These are phyloP conservation scores for Diplolepis rosae DNA, from an alignment of 2,888 invertebrate genomes.

Conservation along the genomic window DNA sequence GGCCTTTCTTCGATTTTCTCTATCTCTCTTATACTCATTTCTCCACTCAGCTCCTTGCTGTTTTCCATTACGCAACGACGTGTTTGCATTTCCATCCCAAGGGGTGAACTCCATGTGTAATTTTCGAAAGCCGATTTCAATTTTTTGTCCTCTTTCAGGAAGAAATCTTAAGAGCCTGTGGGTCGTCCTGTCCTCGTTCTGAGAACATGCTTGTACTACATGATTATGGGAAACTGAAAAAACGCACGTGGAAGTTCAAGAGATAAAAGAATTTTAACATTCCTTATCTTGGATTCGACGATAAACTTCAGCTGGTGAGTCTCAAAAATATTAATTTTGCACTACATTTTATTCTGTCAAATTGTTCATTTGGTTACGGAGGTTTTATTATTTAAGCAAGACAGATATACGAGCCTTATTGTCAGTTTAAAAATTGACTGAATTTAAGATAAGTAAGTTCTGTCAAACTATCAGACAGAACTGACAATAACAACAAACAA, in stretches of 20 bases:
- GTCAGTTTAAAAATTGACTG: no score
- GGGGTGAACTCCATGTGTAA: slow-evolving; percentile 62
- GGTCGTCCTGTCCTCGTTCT: slow-evolving; percentile 32
- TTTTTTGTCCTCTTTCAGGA: slow-evolving; percentile 66
- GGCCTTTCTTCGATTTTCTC: slow-evolving; percentile 44
- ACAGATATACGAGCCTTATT: no score
- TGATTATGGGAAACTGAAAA: background rate
- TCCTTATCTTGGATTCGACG: background rate
- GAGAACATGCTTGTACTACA: background rate
- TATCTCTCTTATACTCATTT: slow-evolving; percentile 45
- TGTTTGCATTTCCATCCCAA: slow-evolving; percentile 70
- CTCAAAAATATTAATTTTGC: background rate
- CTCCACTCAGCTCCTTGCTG: slow-evolving; percentile 37
- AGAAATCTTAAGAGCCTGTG: slow-evolving; percentile 61
- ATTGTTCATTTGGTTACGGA: no score
- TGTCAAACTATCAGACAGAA: no score
- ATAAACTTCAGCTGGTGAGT: background rate
- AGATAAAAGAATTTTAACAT: background rate
- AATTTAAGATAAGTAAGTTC: no score
- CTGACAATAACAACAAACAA: no score
- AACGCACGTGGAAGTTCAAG: slow-evolving; percentile 7
- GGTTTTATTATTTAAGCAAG: no score
- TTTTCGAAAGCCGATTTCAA: slow-evolving; percentile 72
- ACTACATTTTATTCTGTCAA: no score
- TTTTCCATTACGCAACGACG: slow-evolving; percentile 41